Evolutionary conservation across 2,113 vertebrate genomes (phyloP).

Genomic region (Anguilla japonica): DNA sequence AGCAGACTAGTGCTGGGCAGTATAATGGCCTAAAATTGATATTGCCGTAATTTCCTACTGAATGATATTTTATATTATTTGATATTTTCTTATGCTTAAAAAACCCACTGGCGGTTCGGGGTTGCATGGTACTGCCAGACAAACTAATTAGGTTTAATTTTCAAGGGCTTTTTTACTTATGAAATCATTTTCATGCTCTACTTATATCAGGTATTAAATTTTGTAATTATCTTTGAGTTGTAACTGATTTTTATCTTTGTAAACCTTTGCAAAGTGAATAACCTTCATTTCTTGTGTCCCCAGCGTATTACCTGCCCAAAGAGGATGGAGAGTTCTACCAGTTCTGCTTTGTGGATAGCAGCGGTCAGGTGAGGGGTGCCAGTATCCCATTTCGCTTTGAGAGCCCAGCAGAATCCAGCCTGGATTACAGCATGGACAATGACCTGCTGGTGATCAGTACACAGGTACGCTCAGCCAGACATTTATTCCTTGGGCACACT

Average conservation of each 20-base stretch:
- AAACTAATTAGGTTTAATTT: no score
- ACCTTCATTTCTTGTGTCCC: background rate
- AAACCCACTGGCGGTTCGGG: no score
- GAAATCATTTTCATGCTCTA: no score
- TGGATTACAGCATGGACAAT: constrained; percentile 48
- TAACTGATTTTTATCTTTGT: background rate
- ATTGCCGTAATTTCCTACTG: no score
- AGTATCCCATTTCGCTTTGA: constrained; percentile 73
- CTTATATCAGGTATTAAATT: background rate
- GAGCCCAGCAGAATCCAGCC: constrained; percentile 39
- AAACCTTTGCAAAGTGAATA: background rate
- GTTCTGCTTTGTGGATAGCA: constrained; percentile 73
- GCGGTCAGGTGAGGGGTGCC: constrained; percentile 66
- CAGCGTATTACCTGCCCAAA: constrained; percentile 72
- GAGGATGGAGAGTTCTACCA: constrained; percentile 75
- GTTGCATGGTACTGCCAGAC: no score
- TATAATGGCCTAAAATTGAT: no score
- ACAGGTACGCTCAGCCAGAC: constrained; percentile 56
- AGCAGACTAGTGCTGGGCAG: no score
- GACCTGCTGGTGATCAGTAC: constrained; percentile 72
- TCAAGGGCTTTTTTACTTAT: no score
- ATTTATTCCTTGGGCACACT: background rate
- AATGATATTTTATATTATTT: no score
- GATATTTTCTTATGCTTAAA: no score
- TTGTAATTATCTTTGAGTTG: background rate